Evolutionary conservation across 30 jellyfish, hydroid and myxozoan species (phyloP), one percentile per base, ranked within the genome.

Genomic region (Turritopsis dohrnii): DNA sequence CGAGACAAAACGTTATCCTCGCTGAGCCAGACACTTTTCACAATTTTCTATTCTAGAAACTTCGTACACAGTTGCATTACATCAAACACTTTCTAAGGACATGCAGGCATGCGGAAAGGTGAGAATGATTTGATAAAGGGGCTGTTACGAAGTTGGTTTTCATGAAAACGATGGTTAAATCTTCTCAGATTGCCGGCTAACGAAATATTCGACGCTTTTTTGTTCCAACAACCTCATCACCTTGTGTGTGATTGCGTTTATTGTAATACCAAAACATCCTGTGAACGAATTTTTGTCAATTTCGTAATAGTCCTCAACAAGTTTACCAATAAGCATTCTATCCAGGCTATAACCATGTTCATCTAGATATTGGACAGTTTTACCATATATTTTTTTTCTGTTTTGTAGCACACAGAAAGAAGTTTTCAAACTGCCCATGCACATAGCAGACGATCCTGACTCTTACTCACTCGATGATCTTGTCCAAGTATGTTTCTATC

Each of bases 81-180:
- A 91, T 91, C 29, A 83, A 86, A 28, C 80, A 88, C 18, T 90
- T 90, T 83, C 54, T 90, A 53, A 77, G 81, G 79, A 90, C 97
- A 13, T 90, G 97, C 86, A 84, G 94, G 53, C 91, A 52, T 18
- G 88, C 89, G 8, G 88, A 86, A 26, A 90, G 93, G 97, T 90
- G 74, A 21, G 75, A 16, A 24, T 52, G 72, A 18, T 19, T 30
- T 52, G 29, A 23, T 25, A 65, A 18, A n/a, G n/a, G n/a, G n/a
- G n/a, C 60, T 41, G 60, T 41, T 3, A 41, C 60, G 60, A n/a
- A n/a, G n/a, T n/a, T n/a, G n/a, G n/a, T n/a, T 13, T 13, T 3
- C 13, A 41, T 41, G 60, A 41, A 41, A 41, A 3, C 60, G 60
- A 41, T 41, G 60, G n/a, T n/a, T n/a, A n/a, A n/a, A n/a, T n/a